A percentile compares a stretch with the other conserved stretches of the same genome.
phyloP scores from a whole-genome alignment of 2,888 invertebrate genomes.

The Watsonalla binaria region DNA sequence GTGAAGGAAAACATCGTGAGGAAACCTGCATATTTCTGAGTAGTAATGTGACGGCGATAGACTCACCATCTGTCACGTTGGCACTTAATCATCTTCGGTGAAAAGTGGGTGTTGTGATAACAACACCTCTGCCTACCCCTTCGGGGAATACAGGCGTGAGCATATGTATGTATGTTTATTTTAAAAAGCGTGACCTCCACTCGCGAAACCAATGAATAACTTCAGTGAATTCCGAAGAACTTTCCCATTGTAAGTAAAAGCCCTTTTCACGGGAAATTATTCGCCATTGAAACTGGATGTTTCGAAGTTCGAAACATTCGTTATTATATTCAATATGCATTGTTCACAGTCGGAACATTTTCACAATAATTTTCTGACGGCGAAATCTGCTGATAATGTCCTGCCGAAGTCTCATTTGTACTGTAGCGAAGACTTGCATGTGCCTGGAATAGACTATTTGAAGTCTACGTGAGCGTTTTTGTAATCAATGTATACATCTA shows the following conservation, averaged over 20 bases:
- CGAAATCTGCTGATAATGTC: conserved; percentile 46
- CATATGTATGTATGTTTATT: no score
- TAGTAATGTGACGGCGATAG: no score
- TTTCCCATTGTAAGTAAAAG: background rate
- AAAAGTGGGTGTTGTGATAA: no score
- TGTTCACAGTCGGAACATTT: conserved; percentile 38
- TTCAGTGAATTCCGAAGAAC: no score
- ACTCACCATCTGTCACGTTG: no score
- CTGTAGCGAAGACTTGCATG: conserved; percentile 2
- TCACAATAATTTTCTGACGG: conserved; percentile 41
- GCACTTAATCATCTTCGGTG: no score
- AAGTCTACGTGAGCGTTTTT: background rate
- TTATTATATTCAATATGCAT: conserved; percentile 14
- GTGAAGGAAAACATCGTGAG: no score
- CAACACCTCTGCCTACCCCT: no score
- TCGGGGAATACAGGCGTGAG: no score
- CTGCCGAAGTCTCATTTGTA: conserved; percentile 27
- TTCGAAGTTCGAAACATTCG: background rate
- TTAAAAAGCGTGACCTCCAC: no score
- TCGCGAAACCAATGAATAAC: background rate
- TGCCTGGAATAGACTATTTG: background rate
- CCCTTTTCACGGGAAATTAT: background rate
- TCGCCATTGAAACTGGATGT: background rate
- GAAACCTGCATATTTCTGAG: no score
- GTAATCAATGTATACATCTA: background rate